Base-by-base conservation (phyloP, 2,888 invertebrate species). In the Xiphydria camelus region DNA sequence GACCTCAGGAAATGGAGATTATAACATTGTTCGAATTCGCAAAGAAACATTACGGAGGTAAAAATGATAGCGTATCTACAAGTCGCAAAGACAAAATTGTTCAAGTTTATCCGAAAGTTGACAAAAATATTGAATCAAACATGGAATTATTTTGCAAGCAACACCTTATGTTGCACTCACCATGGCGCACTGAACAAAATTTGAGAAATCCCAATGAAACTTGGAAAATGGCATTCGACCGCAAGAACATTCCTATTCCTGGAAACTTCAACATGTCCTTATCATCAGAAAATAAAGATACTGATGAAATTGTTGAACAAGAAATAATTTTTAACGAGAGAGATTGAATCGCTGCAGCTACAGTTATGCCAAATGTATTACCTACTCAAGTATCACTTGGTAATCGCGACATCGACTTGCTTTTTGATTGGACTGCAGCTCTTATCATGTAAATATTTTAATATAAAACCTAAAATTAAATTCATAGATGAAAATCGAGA, bases 321-420 rank as follows among this genome's bases (percentile, higher is more conserved):
- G 39, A 39, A 39, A 39, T 39, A 39, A 39, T 39, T 39, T 39
- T 39, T 39, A 23, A 39, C 18, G 39, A 39, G 39, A 32, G 32
- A 39, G 39, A 39, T 39, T 39, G 26, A 29, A 39, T 39, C 26
- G 39, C 39, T 39, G 39, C 39, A 39, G 39, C 29, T 23, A 15
- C 39, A 39, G 39, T 39, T 39, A 39, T 39, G 29, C 39, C 26
- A 25, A 39, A 39, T 39, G 26, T 26, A 39, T 39, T 39, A 39
- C 39, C 39, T 18, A 29, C 26, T 39, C 15, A 39, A 39, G 26
- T 39, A 25, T 39, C 39, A 26, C 26, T 39, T 26, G 26, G 39
- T 39, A 39, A 39, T 39, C 26, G 26, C 14, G 39, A 29, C 26
- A 26, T 39, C 39, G 39, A 39, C 39, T 39, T 39, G 39, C 18